These are phyloP conservation scores for Argya squamiceps DNA, from an alignment of 2,797 vertebrate species.

Conservation along the genomic window DNA sequence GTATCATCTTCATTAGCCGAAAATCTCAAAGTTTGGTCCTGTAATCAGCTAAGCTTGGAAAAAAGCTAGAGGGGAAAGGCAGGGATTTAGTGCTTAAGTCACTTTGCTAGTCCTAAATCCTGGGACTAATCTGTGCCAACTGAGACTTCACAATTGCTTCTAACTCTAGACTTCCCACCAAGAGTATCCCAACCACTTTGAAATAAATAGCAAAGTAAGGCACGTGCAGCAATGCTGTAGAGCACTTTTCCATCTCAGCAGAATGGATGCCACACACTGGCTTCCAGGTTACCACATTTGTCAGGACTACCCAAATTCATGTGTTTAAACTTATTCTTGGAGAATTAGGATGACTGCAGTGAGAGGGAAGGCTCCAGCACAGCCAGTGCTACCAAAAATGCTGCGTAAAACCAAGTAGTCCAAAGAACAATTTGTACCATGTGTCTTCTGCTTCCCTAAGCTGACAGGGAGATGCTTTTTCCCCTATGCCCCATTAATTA, in stretches of 20 bases:
- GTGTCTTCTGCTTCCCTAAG: neutral
- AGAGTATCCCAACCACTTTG: neutral
- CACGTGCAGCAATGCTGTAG: neutral
- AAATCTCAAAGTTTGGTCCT: constrained; percentile 43
- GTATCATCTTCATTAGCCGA: constrained; percentile 17
- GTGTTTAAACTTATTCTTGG: neutral
- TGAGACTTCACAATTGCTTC: constrained; percentile 3
- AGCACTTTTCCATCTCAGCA: neutral
- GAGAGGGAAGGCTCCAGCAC: neutral
- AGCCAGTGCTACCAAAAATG: neutral
- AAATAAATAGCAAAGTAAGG: neutral
- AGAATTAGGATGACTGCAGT: neutral
- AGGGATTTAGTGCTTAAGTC: constrained; percentile 58
- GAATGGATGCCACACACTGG: neutral
- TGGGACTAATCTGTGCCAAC: constrained; percentile 38
- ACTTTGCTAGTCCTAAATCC: constrained; percentile 55
- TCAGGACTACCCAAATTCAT: neutral
- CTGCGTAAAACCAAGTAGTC: neutral
- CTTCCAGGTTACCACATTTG: neutral
- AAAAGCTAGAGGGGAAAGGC: constrained; percentile 46
- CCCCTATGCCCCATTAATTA: neutral
- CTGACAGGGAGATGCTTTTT: neutral
- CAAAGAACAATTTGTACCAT: neutral
- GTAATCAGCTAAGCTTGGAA: constrained; percentile 40
- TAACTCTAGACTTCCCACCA: neutral